A percentile compares a stretch with the other conserved stretches of the same genome.
Evolutionary conservation across 2,113 vertebrate species (phyloP).

Genomic region (Archilochus colubris): DNA sequence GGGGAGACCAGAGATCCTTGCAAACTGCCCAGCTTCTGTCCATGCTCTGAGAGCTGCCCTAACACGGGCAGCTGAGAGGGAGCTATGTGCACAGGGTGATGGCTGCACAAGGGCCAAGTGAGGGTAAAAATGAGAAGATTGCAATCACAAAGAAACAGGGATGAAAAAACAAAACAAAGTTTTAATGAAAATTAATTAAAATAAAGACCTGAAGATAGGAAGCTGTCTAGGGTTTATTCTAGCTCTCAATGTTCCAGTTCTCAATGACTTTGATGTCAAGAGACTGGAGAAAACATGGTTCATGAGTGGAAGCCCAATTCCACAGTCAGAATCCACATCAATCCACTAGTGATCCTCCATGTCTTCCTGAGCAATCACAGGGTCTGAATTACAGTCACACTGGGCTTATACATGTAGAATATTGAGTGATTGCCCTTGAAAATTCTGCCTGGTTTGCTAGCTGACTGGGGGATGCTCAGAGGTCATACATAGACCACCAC

Average conservation of each 20-base stretch:
- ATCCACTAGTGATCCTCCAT: not conserved
- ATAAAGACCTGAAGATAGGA: not conserved
- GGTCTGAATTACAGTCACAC: not conserved
- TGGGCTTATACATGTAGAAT: fast-evolving
- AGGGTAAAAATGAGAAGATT: not conserved
- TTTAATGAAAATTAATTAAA: not conserved
- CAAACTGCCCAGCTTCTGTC: not conserved
- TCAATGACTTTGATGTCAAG: not conserved
- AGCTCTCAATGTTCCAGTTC: not conserved
- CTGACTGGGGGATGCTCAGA: not conserved
- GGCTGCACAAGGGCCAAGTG: not conserved
- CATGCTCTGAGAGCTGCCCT: not conserved
- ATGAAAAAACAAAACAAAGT: not conserved
- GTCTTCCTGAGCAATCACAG: not conserved
- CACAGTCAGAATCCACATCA: not conserved
- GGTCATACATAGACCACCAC: not conserved
- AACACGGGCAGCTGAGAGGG: not conserved
- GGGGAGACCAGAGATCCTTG: not conserved
- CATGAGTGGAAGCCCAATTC: not conserved
- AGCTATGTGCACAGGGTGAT: fast-evolving
- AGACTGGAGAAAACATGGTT: not conserved
- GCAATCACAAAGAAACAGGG: not conserved
- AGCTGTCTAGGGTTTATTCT: not conserved
- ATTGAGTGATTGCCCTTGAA: not conserved
- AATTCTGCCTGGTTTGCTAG: not conserved